A percentile compares a stretch with the other conserved stretches of the same genome.
phyloP scores from a whole-genome alignment of 2,888 invertebrate genomes.

The Suillia variegata region DNA sequence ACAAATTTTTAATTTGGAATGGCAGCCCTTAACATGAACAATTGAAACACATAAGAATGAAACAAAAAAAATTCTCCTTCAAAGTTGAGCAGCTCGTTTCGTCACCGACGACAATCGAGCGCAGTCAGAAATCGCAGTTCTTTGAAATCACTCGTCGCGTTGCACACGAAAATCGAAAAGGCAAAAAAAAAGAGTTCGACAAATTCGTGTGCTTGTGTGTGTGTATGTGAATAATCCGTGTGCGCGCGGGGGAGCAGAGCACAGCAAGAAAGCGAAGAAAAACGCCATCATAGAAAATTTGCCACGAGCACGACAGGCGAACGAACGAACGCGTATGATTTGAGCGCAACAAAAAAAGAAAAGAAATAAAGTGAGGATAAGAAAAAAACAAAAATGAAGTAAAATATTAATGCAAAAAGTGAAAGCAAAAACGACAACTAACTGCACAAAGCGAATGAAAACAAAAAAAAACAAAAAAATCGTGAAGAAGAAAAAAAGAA shows the following conservation, averaged over 20 bases:
- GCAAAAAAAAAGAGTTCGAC: neutral
- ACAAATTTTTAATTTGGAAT: no score
- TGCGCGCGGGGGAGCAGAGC: no score
- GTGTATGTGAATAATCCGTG: neutral
- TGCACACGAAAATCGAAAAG: neutral
- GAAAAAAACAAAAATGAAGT: neutral
- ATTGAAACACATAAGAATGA: no score
- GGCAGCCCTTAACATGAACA: no score
- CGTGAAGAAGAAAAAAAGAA: neutral
- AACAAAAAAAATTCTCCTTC: no score
- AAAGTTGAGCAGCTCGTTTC: no score
- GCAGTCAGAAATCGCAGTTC: slow-evolving; percentile 8
- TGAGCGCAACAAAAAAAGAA: no score
- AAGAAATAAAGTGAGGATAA: neutral
- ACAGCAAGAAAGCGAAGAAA: slow-evolving; percentile 2
- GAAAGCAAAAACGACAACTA: neutral
- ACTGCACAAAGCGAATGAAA: neutral
- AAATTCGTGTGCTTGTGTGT: neutral
- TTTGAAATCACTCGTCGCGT: slow-evolving; percentile 1
- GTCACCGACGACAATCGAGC: neutral
- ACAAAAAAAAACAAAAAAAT: no score
- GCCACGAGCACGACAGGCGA: slow-evolving; percentile 22
- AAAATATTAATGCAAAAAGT: neutral
- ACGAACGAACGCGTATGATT: no score
- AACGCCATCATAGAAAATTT: no score